Conservation (phyloP, 2,113 vertebrate species). For the Pachyramphus minor region DNA sequence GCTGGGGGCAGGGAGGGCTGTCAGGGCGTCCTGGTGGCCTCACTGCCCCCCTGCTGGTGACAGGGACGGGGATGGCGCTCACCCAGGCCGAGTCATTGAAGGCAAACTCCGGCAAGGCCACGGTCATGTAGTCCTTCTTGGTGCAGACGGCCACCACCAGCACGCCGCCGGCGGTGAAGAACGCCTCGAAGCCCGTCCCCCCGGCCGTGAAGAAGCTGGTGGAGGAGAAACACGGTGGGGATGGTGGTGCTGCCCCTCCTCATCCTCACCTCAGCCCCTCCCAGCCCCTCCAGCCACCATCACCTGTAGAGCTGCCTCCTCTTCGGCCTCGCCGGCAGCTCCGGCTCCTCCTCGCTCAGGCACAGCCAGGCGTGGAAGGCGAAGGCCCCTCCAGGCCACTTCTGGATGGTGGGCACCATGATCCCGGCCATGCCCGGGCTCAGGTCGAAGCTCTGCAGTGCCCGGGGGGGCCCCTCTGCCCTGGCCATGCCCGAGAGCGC, state of each 20-base stretch:
- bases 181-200: conserved; percentile 92
- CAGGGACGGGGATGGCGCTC: not conserved
- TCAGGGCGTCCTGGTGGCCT: rapidly evolving
- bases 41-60: rapidly evolving
- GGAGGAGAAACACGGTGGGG: not conserved
- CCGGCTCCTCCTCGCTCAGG: conserved; percentile 71
- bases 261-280: not conserved
- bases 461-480: conserved; percentile 73
- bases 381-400: conserved; percentile 88
- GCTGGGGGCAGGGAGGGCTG: conserved; percentile 61
- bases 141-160: conserved; percentile 97
- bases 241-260: not conserved
- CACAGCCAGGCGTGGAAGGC: conserved; percentile 96
- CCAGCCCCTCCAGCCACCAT: not conserved
- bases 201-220: conserved; percentile 89
- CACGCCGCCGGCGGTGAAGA: conserved; percentile 88
- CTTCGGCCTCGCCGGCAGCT: conserved; percentile 65
- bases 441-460: conserved; percentile 91
- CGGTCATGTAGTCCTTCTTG: conserved; percentile 93
- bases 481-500: conserved; percentile 87
- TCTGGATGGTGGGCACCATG: conserved; percentile 91
- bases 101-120: conserved; percentile 80
- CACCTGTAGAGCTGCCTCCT: conserved; percentile 97
- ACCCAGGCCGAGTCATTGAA: conserved; percentile 90
- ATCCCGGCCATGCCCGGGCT: conserved; percentile 93